These are phyloP conservation scores for Agrypnia vestita DNA, from an alignment of 1,140 invertebrate genomes.

Conservation along the genomic window DNA sequence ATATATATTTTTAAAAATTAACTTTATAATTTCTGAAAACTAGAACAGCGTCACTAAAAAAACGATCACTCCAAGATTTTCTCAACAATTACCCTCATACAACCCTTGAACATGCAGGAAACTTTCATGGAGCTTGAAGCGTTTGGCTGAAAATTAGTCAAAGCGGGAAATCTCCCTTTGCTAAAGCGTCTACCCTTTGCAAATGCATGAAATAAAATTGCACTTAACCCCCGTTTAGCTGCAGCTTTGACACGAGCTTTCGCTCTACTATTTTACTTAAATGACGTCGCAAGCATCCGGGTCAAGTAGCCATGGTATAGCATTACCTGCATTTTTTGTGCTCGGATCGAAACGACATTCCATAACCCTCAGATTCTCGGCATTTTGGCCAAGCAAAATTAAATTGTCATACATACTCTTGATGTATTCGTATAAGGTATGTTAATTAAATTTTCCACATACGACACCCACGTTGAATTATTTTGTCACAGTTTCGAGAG, in stretches of 20 bases:
- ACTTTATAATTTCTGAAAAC: too few species aligned
- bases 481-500: too few species aligned
- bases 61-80: not conserved
- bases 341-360: not conserved
- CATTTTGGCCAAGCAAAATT: not conserved
- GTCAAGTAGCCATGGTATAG: constrained; percentile 14
- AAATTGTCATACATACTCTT: too few species aligned
- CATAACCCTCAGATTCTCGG: not conserved
- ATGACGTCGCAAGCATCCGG: constrained; percentile 32
- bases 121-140: constrained; percentile 16
- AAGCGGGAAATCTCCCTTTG: constrained; percentile 30
- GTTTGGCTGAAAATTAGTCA: constrained; percentile 33
- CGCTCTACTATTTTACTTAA: constrained; percentile 14
- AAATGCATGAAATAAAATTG: constrained; percentile 26
- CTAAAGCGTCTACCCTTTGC: constrained; percentile 19
- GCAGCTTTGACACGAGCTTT: constrained; percentile 18
- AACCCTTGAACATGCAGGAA: not conserved
- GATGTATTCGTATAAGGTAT: too few species aligned
- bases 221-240: constrained; percentile 32
- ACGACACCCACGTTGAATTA: too few species aligned
- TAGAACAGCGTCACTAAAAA: too few species aligned
- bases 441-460: too few species aligned
- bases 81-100: not conserved
- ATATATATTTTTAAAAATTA: too few species aligned
- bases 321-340: constrained; percentile 23